phyloP scores from a whole-genome alignment of 2,888 invertebrate genomes.

The Erebia ligea region DNA sequence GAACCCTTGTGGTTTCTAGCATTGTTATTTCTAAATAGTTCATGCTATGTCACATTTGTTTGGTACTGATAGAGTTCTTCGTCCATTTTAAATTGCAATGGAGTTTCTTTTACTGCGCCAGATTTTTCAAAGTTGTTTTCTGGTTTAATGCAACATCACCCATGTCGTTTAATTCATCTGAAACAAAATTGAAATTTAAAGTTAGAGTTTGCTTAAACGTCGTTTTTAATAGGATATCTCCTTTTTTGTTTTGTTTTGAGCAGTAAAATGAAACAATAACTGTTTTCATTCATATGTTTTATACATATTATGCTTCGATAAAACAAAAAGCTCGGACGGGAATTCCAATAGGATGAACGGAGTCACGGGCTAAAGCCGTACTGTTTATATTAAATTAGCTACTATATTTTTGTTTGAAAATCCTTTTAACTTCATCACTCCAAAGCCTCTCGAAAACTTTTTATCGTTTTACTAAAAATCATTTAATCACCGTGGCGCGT shows the following conservation, averaged over 20 bases:
- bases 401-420: neutral
- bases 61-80: constrained; percentile 42
- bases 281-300: too few relatives aligned
- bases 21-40: constrained; percentile 46
- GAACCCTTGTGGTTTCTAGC: constrained; percentile 49
- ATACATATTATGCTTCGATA: too few relatives aligned
- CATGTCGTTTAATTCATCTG: constrained; percentile 29
- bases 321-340: too few relatives aligned
- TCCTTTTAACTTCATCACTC: neutral
- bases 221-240: neutral
- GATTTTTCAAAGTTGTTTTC: neutral
- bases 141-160: neutral
- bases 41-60: constrained; percentile 46
- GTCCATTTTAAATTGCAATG: constrained; percentile 31
- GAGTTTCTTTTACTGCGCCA: constrained; percentile 10
- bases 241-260: neutral
- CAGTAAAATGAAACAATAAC: neutral
- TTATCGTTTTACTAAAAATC: constrained; percentile 32
- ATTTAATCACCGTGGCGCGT: constrained; percentile 29
- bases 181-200: constrained; percentile 29
- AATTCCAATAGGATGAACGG: too few relatives aligned
- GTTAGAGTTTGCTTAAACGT: neutral
- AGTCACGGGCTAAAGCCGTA: too few relatives aligned
- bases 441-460: neutral
- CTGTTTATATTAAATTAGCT: too few relatives aligned